These are phyloP conservation scores for Limanda limanda DNA, from an alignment of 2,113 vertebrate species.

Conservation along the genomic window DNA sequence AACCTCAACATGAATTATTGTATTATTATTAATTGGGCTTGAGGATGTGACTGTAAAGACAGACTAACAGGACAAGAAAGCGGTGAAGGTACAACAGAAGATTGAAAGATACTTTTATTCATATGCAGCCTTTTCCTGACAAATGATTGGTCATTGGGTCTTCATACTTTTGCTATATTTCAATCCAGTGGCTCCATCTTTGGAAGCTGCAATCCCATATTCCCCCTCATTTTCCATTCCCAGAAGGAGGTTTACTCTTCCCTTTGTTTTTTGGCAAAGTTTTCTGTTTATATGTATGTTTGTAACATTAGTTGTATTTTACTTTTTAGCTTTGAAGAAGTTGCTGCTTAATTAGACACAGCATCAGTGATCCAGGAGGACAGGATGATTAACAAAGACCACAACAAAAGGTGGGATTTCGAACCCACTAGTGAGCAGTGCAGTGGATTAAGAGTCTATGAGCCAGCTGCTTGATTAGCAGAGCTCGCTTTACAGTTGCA, in stretches of 20 bases:
- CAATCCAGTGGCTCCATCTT: no score
- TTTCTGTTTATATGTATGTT: neutral
- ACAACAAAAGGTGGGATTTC: neutral
- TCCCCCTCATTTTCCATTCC: neutral
- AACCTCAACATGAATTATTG: no score
- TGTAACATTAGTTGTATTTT: neutral
- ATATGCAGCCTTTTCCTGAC: no score
- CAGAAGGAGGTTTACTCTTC: neutral
- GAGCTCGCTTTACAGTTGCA: slow-evolving; percentile 2
- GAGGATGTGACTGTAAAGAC: no score
- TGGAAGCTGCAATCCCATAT: neutral
- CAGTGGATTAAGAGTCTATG: neutral
- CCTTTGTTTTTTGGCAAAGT: neutral
- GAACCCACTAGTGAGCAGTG: neutral
- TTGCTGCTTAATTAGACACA: slow-evolving; percentile 3
- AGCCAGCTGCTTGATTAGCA: neutral
- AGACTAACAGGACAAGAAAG: no score
- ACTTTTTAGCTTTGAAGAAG: slow-evolving; percentile 3
- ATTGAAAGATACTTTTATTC: no score
- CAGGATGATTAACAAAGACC: neutral
- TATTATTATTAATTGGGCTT: no score
- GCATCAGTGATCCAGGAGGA: neutral
- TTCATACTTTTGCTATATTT: no score
- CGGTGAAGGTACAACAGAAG: no score
- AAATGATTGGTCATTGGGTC: no score